phyloP scores from a whole-genome alignment of 2,888 invertebrate species.

The Neoascia interrupta region DNA sequence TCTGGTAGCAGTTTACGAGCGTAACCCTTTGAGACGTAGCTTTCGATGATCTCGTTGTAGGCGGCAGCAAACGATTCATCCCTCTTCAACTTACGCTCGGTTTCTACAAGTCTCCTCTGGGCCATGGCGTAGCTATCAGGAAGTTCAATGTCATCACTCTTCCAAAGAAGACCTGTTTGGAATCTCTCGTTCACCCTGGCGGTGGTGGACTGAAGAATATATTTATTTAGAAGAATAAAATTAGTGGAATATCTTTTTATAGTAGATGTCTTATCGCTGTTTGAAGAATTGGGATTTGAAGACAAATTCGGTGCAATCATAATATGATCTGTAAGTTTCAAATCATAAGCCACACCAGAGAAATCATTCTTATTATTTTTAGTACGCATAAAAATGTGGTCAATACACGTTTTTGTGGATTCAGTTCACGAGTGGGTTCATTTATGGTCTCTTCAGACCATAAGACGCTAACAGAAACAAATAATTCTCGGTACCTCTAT shows the following conservation, averaged over 20 bases:
- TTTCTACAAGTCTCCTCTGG: slow-evolving; percentile 25
- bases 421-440: neutral
- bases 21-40: slow-evolving; percentile 63
- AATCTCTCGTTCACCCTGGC: too few relatives aligned
- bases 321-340: slow-evolving; percentile 18
- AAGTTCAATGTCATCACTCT: too few relatives aligned
- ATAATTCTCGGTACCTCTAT: neutral
- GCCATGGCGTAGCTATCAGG: slow-evolving; percentile 51
- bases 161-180: too few relatives aligned
- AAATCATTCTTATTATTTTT: slow-evolving; percentile 12
- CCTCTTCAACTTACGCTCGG: slow-evolving; percentile 62
- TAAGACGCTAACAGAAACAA: slow-evolving; percentile 4
- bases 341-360: slow-evolving; percentile 13
- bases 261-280: neutral
- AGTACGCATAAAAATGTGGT: neutral
- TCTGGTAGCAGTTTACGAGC: slow-evolving; percentile 40
- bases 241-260: slow-evolving; percentile 15
- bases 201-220: too few relatives aligned
- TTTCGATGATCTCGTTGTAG: slow-evolving; percentile 49
- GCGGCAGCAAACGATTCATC: slow-evolving; percentile 39
- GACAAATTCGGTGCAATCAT: slow-evolving; percentile 7
- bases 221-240: slow-evolving; percentile 1
- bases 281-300: neutral
- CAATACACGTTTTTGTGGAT: neutral
- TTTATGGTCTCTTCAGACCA: slow-evolving; percentile 1